These are phyloP conservation scores for Pomacea maculata DNA, from an alignment of 1,140 invertebrate genomes.

Conservation along the genomic window DNA sequence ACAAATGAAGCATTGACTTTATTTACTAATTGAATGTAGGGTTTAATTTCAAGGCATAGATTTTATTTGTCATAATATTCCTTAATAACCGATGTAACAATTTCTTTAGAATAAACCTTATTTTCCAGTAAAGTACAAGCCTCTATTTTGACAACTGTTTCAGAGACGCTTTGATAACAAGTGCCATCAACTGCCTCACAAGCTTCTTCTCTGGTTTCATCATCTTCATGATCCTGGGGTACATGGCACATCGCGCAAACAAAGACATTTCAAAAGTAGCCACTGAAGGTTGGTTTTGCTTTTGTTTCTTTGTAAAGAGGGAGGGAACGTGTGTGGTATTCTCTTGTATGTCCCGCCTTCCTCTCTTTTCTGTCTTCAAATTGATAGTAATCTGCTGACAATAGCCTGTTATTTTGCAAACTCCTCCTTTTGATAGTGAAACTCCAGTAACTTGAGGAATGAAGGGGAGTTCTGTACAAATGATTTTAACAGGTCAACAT, in stretches of 20 bases:
- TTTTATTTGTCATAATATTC: too few relatives aligned
- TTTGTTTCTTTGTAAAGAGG: background rate
- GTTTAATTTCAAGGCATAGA: too few relatives aligned
- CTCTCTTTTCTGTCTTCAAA: background rate
- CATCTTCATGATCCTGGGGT: slow-evolving; percentile 87
- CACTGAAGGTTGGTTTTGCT: slow-evolving; percentile 74
- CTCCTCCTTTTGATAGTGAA: too few relatives aligned
- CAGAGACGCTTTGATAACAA: slow-evolving; percentile 92
- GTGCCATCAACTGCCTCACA: slow-evolving; percentile 92
- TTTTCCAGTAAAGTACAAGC: too few relatives aligned
- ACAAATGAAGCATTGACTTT: too few relatives aligned
- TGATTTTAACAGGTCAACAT: too few relatives aligned
- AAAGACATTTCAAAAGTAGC: slow-evolving; percentile 86
- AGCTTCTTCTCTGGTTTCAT: slow-evolving; percentile 98
- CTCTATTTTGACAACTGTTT: slow-evolving; percentile 55
- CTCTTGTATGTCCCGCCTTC: background rate
- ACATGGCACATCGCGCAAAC: slow-evolving; percentile 73
- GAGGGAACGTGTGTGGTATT: background rate
- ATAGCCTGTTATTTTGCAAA: background rate
- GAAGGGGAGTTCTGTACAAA: too few relatives aligned
- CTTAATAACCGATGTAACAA: too few relatives aligned
- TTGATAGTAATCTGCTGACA: background rate
- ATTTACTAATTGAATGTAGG: too few relatives aligned
- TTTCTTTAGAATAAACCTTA: too few relatives aligned
- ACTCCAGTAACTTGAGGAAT: too few relatives aligned